Conservation (phyloP, 1,140 invertebrate species). For the Laupala kohalensis region DNA sequence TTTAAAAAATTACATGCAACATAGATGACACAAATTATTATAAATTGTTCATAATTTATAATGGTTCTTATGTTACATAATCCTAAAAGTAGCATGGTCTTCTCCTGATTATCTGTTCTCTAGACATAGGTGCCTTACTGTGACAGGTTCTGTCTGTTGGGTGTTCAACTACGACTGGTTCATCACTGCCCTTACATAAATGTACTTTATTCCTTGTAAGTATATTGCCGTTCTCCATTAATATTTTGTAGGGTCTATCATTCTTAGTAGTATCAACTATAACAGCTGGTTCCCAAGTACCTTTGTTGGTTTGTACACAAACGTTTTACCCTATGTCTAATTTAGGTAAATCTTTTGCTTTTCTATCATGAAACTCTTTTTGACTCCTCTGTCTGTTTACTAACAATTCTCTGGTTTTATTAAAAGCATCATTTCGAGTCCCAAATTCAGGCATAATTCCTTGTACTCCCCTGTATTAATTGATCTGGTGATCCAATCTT, state of each 20-base stretch:
- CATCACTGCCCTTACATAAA: neutral
- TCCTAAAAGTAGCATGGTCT: neutral
- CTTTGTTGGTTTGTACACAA: too few species aligned
- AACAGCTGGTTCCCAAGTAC: neutral
- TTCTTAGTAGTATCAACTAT: neutral
- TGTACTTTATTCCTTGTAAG: neutral
- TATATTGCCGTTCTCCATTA: neutral
- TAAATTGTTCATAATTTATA: too few species aligned
- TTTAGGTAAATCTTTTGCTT: neutral
- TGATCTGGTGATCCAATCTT: constrained; percentile 13
- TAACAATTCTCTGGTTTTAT: constrained; percentile 1
- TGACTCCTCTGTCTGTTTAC: neutral
- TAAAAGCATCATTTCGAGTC: constrained; percentile 7
- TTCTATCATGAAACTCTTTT: neutral
- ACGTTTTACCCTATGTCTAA: neutral
- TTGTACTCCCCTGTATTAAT: constrained; percentile 13
- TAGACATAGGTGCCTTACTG: neutral
- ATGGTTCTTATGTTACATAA: too few species aligned
- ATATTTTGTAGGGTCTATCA: neutral
- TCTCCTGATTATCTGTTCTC: neutral
- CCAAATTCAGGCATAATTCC: constrained; percentile 12
- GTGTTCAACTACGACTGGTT: neutral
- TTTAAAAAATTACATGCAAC: neutral
- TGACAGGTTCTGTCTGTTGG: neutral
- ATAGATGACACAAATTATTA: neutral